Conservation (phyloP, 2,113 vertebrate genomes). For the Garra rufa region DNA sequence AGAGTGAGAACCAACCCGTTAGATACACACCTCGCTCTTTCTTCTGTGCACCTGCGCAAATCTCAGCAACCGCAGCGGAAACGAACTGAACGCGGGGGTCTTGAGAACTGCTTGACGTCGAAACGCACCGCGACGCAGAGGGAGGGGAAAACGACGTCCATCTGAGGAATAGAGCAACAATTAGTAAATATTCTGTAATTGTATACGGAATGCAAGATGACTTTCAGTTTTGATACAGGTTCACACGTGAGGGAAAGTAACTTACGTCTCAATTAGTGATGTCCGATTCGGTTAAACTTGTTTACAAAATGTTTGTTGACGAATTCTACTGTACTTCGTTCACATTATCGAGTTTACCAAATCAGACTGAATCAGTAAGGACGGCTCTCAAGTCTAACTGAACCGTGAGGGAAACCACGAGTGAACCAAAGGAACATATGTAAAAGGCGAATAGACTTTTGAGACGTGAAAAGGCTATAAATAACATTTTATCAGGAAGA, state of each 20-base stretch:
- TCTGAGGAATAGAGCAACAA: neutral
- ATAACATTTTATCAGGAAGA: neutral
- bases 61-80: neutral
- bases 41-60: conserved; percentile 22
- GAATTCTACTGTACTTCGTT: neutral
- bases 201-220: neutral
- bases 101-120: neutral
- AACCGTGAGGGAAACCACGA: neutral
- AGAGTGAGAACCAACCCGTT: neutral
- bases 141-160: neutral
- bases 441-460: too few species aligned
- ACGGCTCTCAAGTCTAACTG: neutral
- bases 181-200: neutral
- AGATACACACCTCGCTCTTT: neutral
- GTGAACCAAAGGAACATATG: neutral
- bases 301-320: too few species aligned
- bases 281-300: too few species aligned
- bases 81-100: neutral
- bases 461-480: neutral
- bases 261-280: too few species aligned
- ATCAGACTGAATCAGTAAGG: neutral
- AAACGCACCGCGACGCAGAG: neutral
- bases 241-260: neutral
- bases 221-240: neutral
- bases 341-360: neutral